Evolutionary conservation across 2,797 vertebrate genomes (phyloP).

Genomic region (Mastacembelus armatus): DNA sequence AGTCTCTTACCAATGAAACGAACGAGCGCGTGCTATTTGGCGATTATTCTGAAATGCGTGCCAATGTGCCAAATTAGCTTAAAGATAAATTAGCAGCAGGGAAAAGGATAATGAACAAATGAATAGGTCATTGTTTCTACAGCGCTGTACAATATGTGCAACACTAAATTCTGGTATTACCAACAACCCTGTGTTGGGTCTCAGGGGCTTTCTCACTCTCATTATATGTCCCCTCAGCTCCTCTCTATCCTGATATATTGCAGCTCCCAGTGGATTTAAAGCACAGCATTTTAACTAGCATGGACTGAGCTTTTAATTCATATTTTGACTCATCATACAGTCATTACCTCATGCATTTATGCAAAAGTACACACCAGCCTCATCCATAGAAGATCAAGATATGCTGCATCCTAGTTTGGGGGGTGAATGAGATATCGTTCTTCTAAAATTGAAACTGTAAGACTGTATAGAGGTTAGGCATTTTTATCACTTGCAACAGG

Average conservation of each 20-base stretch:
- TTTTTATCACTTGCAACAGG: conserved; percentile 60
- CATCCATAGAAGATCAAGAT: conserved; percentile 45
- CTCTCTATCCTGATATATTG: conserved; percentile 29
- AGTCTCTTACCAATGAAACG: neutral
- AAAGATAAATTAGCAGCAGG: neutral
- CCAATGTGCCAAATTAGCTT: conserved; percentile 9
- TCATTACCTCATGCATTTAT: conserved; percentile 51
- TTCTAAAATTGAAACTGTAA: conserved; percentile 57
- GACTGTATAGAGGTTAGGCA: conserved; percentile 33
- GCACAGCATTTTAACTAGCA: conserved; percentile 30
- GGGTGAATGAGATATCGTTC: conserved; percentile 49
- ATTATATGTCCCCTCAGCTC: too few species aligned
- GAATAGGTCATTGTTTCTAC: neutral
- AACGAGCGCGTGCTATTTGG: neutral
- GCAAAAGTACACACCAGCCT: conserved; percentile 37
- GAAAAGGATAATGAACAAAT: neutral
- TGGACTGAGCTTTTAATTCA: conserved; percentile 42
- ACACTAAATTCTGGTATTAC: conserved; percentile 4
- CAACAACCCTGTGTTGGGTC: conserved; percentile 25
- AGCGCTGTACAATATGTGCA: neutral
- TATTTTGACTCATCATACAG: conserved; percentile 32
- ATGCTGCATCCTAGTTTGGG: conserved; percentile 26
- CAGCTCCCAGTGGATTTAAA: conserved; percentile 28
- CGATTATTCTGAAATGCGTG: neutral
- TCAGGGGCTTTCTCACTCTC: too few species aligned